A percentile compares a stretch with the other conserved stretches of the same genome.
phyloP scores from a whole-genome alignment of 1,140 invertebrate genomes.

The Harlomillsia oculata region DNA sequence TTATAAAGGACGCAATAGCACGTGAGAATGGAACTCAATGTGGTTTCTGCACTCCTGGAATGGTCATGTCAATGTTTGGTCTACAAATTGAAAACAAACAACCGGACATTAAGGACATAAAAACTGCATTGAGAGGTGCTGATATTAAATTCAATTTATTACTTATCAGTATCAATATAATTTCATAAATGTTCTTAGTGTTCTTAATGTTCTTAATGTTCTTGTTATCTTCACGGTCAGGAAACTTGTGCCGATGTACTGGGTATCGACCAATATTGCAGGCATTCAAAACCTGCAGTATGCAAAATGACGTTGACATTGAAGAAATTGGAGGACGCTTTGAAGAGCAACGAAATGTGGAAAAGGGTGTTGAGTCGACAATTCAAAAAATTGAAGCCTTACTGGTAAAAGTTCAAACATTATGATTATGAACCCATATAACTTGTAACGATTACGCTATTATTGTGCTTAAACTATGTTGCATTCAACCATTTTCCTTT shows the following conservation, averaged over 20 bases:
- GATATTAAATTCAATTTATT: no score
- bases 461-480: no score
- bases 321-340: constrained; percentile 10
- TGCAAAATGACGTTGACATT: constrained; percentile 12
- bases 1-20: constrained; percentile 41
- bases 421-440: no score
- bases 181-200: no score
- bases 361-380: not conserved
- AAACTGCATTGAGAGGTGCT: no score
- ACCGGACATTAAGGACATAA: not conserved
- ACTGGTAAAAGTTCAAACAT: no score
- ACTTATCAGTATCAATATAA: no score
- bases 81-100: constrained; percentile 41
- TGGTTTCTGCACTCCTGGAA: constrained; percentile 46
- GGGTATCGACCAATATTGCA: constrained; percentile 45
- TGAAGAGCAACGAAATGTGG: not conserved
- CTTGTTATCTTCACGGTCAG: no score
- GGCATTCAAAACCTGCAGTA: constrained; percentile 38
- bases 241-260: constrained; percentile 44
- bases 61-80: constrained; percentile 46
- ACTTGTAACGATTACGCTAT: no score
- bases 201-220: no score
- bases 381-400: constrained; percentile 5
- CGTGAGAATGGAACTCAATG: constrained; percentile 44
- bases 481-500: no score